Base-by-base conservation (phyloP, 2,797 vertebrate genomes). In the Myotis vivesi region DNA sequence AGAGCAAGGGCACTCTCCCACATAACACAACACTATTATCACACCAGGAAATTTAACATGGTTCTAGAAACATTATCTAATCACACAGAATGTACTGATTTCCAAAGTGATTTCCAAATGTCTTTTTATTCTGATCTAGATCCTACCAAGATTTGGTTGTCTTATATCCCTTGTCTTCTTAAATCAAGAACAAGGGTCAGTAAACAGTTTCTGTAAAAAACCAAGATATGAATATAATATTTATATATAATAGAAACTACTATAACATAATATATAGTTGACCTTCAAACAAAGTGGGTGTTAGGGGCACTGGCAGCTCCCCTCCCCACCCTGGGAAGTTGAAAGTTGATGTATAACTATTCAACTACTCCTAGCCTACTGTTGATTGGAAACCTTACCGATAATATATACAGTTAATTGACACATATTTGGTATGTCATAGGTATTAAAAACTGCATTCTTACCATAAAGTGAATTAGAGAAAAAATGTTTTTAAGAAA, bases 171-270 rank as follows among this genome's bases (percentile, higher is more conserved):
- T 92, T 66, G 16, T 33, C 73, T 85, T 62, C 19, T 89, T 76
- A 68, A 76, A 44, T 76, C 41, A 76, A 68, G 46, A 87, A 64
- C 2, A 53, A 83, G 38, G 22, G 5, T 85, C 28, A 81, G 16
- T 49, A 91, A 82, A 82, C 11, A 53, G 85, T 79, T 83, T 96
- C 75, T 91, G 13, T 92, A 75, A 94, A 77, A 66, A 22, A 36
- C 5, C 10, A 38, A 72, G 41, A 69, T 66, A 64, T 71, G 86
- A 83, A 91, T n/a, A 89, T 3, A 79, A 75, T 68, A 66, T 66
- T 89, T 59, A 46, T 13, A 19, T 15, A 17, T 49, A 76, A 33
- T 73, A 69, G 38, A 75, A 55, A 64, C 55, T n/a, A 12, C 46
- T 46, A 51, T 22, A 71, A 62, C 64, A 53, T 6, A 51, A 36